A percentile compares a stretch with the other conserved stretches of the same genome.
Conservation (phyloP, 1,140 invertebrate genomes). For the Sycobia sp. region DNA sequence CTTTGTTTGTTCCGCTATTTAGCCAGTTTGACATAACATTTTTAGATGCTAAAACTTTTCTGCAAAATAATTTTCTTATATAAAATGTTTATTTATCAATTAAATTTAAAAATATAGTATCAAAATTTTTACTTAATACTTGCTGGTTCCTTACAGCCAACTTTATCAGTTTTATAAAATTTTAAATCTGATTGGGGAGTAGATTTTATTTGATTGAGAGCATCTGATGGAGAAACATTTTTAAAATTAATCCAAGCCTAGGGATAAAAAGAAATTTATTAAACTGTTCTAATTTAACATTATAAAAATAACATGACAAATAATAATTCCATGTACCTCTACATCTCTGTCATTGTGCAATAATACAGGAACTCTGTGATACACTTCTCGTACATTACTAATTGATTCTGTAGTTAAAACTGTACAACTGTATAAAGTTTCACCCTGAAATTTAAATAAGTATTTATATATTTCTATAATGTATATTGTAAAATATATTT, state of each 20-base stretch:
- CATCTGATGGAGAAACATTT: conserved; percentile 13
- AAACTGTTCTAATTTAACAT: too few species aligned
- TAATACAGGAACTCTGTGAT: conserved; percentile 22
- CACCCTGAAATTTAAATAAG: conserved; percentile 3
- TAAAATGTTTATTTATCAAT: not conserved
- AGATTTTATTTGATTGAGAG: conserved; percentile 17
- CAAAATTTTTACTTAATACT: conserved; percentile 6
- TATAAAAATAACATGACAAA: too few species aligned
- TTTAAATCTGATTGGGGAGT: conserved; percentile 9
- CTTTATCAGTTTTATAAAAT: conserved; percentile 18
- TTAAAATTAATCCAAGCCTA: conserved; percentile 26
- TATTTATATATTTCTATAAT: not conserved
- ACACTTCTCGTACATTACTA: conserved; percentile 8
- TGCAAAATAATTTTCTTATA: conserved; percentile 8
- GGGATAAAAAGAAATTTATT: not conserved
- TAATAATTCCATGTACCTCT: not conserved
- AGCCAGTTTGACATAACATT: conserved; percentile 28
- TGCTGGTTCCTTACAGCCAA: conserved; percentile 18
- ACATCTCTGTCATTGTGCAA: conserved; percentile 10
- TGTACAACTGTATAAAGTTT: conserved; percentile 18
- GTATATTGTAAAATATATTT: too few species aligned
- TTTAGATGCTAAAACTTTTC: conserved; percentile 23
- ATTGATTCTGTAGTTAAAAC: conserved; percentile 24
- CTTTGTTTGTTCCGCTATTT: not conserved
- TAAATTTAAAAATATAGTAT: not conserved